Evolutionary conservation across 1,140 invertebrate species (phyloP).

Genomic region (Atta texana): DNA sequence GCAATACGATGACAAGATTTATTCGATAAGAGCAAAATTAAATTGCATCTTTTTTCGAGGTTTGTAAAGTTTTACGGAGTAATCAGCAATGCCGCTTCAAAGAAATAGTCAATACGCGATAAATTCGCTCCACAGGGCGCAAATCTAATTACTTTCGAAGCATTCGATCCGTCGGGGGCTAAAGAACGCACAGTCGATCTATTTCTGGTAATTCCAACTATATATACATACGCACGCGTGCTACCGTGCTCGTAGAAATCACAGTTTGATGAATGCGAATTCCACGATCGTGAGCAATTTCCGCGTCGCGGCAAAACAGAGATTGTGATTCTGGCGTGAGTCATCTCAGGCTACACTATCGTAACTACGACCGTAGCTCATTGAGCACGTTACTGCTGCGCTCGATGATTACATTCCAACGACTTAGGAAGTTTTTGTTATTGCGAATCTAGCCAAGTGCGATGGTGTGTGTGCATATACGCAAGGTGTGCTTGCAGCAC

Average conservation of each 20-base stretch:
- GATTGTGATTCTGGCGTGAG: slow-evolving; percentile 71
- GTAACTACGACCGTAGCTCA: slow-evolving; percentile 64
- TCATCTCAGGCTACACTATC: slow-evolving; percentile 62
- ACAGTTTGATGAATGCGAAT: slow-evolving; percentile 71
- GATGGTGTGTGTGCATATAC: neutral
- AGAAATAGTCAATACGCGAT: slow-evolving; percentile 44
- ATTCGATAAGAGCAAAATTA: neutral
- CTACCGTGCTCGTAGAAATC: slow-evolving; percentile 54
- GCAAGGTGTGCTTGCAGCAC: neutral
- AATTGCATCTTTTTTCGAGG: slow-evolving; percentile 12
- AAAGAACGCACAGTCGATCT: slow-evolving; percentile 51
- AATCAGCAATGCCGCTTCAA: slow-evolving; percentile 31
- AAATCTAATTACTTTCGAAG: slow-evolving; percentile 63
- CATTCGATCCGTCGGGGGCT: slow-evolving; percentile 47
- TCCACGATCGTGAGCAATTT: slow-evolving; percentile 70
- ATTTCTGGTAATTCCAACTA: slow-evolving; percentile 54
- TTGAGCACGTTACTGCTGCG: slow-evolving; percentile 61
- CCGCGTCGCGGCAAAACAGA: slow-evolving; percentile 69
- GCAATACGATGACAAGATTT: neutral
- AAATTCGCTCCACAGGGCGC: slow-evolving; percentile 43
- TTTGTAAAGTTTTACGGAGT: slow-evolving; percentile 23
- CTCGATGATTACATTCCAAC: slow-evolving; percentile 67
- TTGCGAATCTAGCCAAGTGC: slow-evolving; percentile 12
- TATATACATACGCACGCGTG: slow-evolving; percentile 1
- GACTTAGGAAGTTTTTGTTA: slow-evolving; percentile 65